These are phyloP conservation scores for Hycleus cichorii DNA, from an alignment of 1,140 invertebrate species.

Conservation along the genomic window DNA sequence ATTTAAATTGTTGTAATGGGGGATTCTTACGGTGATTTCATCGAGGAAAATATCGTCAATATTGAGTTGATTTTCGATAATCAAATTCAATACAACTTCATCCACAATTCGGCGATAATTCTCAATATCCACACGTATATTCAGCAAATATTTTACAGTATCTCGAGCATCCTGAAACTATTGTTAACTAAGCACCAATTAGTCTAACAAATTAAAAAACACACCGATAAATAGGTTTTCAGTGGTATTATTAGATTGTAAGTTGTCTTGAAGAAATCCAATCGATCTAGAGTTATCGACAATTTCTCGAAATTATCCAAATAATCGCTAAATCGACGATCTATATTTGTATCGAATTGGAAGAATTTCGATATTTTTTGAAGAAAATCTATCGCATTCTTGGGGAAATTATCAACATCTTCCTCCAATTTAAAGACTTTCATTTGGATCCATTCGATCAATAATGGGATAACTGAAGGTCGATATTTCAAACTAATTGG, in stretches of 20 bases:
- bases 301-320: background rate
- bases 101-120: slow-evolving; percentile 23
- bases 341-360: slow-evolving; percentile 6
- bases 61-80: slow-evolving; percentile 23
- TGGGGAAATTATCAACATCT: slow-evolving; percentile 22
- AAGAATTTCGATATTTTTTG: slow-evolving; percentile 22
- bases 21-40: slow-evolving; percentile 25
- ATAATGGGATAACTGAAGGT: slow-evolving; percentile 18
- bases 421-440: slow-evolving; percentile 23
- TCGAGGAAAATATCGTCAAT: slow-evolving; percentile 23
- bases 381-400: slow-evolving; percentile 25
- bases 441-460: slow-evolving; percentile 24
- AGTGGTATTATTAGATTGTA: too few species aligned
- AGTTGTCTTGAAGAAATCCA: slow-evolving; percentile 20
- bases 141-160: slow-evolving; percentile 15
- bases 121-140: slow-evolving; percentile 4
- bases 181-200: too few species aligned
- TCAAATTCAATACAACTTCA: slow-evolving; percentile 25
- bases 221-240: too few species aligned
- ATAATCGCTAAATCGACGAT: background rate
- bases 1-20: background rate
- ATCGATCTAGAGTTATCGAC: slow-evolving; percentile 14
- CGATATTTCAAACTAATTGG: slow-evolving; percentile 22
- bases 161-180: slow-evolving; percentile 10
- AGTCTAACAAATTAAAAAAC: too few species aligned